Percentiles rank a stretch among this genome's conserved stretches.
These are phyloP conservation scores for Hypsibius dujardini DNA, from an alignment of 1,140 invertebrate species.

Conservation along the genomic window DNA sequence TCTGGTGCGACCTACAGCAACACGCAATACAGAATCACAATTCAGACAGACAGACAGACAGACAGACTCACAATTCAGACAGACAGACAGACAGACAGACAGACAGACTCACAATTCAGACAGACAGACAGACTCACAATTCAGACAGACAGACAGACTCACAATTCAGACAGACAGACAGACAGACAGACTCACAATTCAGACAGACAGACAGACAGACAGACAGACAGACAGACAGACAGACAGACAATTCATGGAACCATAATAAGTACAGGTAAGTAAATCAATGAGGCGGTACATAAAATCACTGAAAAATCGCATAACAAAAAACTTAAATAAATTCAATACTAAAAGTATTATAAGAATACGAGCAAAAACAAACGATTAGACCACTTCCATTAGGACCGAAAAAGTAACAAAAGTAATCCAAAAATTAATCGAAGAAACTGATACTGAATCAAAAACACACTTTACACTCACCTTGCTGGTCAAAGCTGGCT, in stretches of 20 bases:
- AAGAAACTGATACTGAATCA: constrained; percentile 17
- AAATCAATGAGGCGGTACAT: not conserved
- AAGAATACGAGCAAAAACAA: not conserved
- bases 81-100: too few relatives aligned
- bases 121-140: too few relatives aligned
- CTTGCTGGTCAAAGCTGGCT: constrained; percentile 59
- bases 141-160: too few relatives aligned
- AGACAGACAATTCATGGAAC: constrained; percentile 17
- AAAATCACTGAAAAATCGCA: constrained; percentile 6
- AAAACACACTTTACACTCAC: constrained; percentile 25
- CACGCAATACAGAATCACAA: too few relatives aligned
- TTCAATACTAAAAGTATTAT: not conserved
- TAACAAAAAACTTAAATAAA: constrained; percentile 12
- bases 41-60: too few relatives aligned
- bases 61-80: too few relatives aligned
- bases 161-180: too few relatives aligned
- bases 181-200: too few relatives aligned
- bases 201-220: not conserved
- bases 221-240: not conserved
- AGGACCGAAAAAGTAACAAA: not conserved
- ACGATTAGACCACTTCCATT: constrained; percentile 5
- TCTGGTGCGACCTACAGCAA: constrained; percentile 86
- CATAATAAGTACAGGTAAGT: too few relatives aligned
- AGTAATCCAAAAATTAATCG: not conserved
- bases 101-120: too few relatives aligned